Base-by-base conservation (phyloP, 2,888 invertebrate genomes). In the Acrobasis repandana region DNA sequence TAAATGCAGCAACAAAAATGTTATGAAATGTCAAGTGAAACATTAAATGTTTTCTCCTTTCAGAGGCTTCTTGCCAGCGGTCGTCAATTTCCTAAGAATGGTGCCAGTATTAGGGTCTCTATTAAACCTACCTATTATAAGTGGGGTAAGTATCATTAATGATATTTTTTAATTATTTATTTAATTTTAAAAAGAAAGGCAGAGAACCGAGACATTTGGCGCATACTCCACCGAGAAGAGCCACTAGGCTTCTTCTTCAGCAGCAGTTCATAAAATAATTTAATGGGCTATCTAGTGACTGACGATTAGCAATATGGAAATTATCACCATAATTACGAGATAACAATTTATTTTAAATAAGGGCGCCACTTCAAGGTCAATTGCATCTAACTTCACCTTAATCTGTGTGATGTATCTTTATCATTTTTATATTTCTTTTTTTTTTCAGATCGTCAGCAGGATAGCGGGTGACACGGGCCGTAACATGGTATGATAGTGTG, bases 1-100 rank as follows among this genome's bases (percentile, higher is more conserved):
- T n/a, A n/a, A n/a, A n/a, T n/a, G n/a, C n/a, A n/a, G n/a, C n/a
- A n/a, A n/a, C n/a, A n/a, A n/a, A n/a, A n/a, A n/a, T n/a, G n/a
- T n/a, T n/a, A n/a, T n/a, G n/a, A n/a, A n/a, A n/a, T n/a, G n/a
- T n/a, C n/a, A n/a, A n/a, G n/a, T n/a, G n/a, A n/a, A n/a, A n/a
- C n/a, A n/a, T n/a, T n/a, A n/a, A n/a, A n/a, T n/a, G n/a, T n/a
- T 6, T 20, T 28, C 56, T 63, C 58, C 67, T 77, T 77, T 8
- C 94, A 99, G 99, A 90, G 99, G 99, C 28, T 99, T 99, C 90
- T 95, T 99, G 86, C 99, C 99, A 18, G 98, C 98, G 9, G 98
- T 97, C 47, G 94, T 99, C 48, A 98, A 98, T 85, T 99, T 99
- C 89, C 89, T 99, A 69, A 93, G 98, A 77, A 95, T 98, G 87